Conservation (phyloP, 92 coral and sea anemone genomes). For the Parazoanthus darwini region DNA sequence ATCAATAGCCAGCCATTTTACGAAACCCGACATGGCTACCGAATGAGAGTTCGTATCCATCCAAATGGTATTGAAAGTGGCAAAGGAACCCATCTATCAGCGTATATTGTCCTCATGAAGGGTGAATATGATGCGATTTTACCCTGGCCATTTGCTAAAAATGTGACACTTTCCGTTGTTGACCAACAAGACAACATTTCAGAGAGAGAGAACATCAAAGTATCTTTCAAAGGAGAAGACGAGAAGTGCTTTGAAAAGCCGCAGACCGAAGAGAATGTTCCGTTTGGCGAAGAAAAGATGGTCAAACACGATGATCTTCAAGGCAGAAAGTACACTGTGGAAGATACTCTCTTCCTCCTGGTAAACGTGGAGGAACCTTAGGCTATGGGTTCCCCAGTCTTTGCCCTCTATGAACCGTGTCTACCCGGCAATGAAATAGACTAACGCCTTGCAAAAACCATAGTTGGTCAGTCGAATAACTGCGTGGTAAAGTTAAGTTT, state of each 20-base stretch:
- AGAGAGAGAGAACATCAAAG: constrained; percentile 31
- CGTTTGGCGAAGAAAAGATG: constrained; percentile 21
- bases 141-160: constrained; percentile 37
- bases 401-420: neutral
- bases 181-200: constrained; percentile 35
- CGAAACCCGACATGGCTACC: constrained; percentile 32
- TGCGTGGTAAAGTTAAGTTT: too few species aligned
- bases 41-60: constrained; percentile 36
- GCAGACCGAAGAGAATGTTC: constrained; percentile 4
- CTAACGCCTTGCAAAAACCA: neutral
- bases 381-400: neutral
- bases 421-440: neutral
- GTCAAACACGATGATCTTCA: constrained; percentile 21
- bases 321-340: constrained; percentile 23
- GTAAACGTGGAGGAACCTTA: constrained; percentile 32
- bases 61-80: constrained; percentile 29
- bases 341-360: constrained; percentile 10
- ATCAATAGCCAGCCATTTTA: constrained; percentile 29
- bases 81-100: constrained; percentile 40
- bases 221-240: constrained; percentile 1
- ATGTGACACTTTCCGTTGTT: constrained; percentile 13
- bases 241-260: constrained; percentile 32
- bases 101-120: constrained; percentile 28
- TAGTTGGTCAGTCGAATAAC: neutral
- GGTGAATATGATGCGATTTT: constrained; percentile 31